Conservation (phyloP, 2,797 vertebrate genomes). For the Bradypodion ventrale region DNA sequence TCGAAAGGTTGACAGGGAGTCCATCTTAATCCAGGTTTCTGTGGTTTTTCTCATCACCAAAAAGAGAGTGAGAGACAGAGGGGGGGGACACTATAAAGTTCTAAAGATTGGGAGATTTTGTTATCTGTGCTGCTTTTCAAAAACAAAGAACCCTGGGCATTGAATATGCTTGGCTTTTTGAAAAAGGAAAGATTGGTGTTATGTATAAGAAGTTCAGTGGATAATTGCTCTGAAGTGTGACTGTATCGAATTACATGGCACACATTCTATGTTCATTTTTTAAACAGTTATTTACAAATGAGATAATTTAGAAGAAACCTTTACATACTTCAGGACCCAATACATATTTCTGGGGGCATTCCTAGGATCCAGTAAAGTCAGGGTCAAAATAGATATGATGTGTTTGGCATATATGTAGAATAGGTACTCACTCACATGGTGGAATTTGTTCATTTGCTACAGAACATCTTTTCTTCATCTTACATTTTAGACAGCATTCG, state of each 20-base stretch:
- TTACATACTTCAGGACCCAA: constrained; percentile 20
- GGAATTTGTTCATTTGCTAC: too few relatives aligned
- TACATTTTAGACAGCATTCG: too few relatives aligned
- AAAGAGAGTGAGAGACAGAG: background rate
- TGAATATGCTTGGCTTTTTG: background rate
- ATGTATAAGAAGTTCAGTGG: background rate
- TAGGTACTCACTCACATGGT: too few relatives aligned
- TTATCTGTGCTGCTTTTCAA: background rate
- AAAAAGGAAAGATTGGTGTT: constrained; percentile 1
- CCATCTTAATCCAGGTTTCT: background rate
- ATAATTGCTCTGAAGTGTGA: background rate
- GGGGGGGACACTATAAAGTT: constrained; percentile 12
- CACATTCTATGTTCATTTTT: background rate
- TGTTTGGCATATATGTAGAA: too few relatives aligned
- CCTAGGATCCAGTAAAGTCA: background rate
- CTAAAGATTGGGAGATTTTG: background rate
- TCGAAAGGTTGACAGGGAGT: background rate
- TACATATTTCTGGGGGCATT: background rate
- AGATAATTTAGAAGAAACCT: background rate
- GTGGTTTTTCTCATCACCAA: constrained; percentile 15
- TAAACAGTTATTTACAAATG: background rate
- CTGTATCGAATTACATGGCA: background rate
- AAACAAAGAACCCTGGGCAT: background rate
- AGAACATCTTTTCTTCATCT: too few relatives aligned
- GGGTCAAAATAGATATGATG: background rate